Evolutionary conservation across 2,113 vertebrate genomes (phyloP).

Genomic region (Phylloscopus whistleri): DNA sequence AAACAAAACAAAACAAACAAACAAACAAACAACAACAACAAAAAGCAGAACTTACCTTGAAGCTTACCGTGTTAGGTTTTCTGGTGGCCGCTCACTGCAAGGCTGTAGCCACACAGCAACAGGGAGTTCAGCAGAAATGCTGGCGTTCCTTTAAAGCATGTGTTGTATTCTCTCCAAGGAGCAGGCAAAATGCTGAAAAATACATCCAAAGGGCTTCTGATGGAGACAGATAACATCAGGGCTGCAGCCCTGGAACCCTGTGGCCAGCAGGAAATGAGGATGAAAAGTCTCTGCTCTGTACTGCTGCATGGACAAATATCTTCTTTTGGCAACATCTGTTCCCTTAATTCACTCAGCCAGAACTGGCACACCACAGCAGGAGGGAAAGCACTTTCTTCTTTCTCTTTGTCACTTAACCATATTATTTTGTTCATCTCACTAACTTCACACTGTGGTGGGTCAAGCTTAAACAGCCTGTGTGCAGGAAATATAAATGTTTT

Average conservation of each 20-base stretch:
- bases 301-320: background rate
- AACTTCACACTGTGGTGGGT: background rate
- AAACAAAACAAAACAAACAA: rapidly evolving
- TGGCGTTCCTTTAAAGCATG: background rate
- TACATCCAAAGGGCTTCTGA: rapidly evolving
- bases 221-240: background rate
- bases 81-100: background rate
- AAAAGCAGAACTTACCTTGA: background rate
- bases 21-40: no score
- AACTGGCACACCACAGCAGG: background rate
- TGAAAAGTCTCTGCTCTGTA: background rate
- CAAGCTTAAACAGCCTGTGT: background rate
- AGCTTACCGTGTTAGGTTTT: background rate
- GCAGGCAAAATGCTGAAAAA: background rate
- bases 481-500: background rate
- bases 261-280: background rate
- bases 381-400: background rate
- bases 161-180: rapidly evolving
- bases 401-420: background rate
- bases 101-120: rapidly evolving
- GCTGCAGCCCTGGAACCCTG: background rate
- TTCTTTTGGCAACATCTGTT: background rate
- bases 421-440: background rate
- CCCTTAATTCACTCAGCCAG: background rate
- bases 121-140: background rate